Base-by-base conservation (phyloP, 2,888 invertebrate genomes). In the Allacma fusca region DNA sequence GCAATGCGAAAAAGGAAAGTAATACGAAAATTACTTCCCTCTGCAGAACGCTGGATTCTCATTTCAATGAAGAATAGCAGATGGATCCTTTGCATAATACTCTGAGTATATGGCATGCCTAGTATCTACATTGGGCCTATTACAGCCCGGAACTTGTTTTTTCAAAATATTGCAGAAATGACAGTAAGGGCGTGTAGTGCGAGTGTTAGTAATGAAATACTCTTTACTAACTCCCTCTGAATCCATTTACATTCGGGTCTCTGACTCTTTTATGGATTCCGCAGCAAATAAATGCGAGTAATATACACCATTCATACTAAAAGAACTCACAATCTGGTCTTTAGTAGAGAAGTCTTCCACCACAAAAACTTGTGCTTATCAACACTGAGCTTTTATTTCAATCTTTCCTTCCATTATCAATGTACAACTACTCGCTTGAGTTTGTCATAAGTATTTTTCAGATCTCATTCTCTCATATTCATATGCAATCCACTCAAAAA, bases 231-330 rank as follows among this genome's bases (percentile, higher is more conserved):
- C 50, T 50, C 50, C n/a, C 50, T 5, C 50, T 50, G 50, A 50
- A 50, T 50, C n/a, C 50, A 50, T 50, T 16, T 50, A 2, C 9
- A 19, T 50, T 50, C n/a, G n/a, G 50, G 50, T 50, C 50, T 50
- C 50, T 50, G 50, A 50, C 50, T 50, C 50, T 50, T 50, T 50
- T 50, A 50, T 50, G 50, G 50, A 50, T 34, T 34, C 50, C 2
- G 50, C 2, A 13, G 19, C 5, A 50, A 5, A n/a, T 2, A 50
- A 50, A 50, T 16, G 50, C 16, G 50, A 50, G 50, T 50, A 50
- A 50, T 50, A n/a, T n/a, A 50, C 19, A 19, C 19, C 19, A 50
- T 50, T 50, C n/a, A n/a, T 50, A 40, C 40, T 9, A 40, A 40
- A 40, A n/a, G 50, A 16, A 50, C 2, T 13, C 19, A 50, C 19